Percentiles rank a stretch among this genome's conserved stretches.
Evolutionary conservation across 2,888 invertebrate genomes (phyloP).

Genomic region (Drosophila lacicola): DNA sequence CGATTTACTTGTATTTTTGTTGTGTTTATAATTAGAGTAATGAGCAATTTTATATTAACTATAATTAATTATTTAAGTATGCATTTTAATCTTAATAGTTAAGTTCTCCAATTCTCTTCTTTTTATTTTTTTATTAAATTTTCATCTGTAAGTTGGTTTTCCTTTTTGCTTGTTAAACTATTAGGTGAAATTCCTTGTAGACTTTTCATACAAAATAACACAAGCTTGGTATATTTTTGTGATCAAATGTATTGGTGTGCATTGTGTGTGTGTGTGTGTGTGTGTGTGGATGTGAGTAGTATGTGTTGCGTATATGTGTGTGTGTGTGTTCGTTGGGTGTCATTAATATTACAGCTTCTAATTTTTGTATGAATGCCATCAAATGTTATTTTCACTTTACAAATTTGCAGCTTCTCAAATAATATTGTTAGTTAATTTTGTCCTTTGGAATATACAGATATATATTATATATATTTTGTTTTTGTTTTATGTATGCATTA

Average conservation of each 20-base stretch:
- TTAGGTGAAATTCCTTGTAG: slow-evolving; percentile 69
- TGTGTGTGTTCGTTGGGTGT: slow-evolving; percentile 44
- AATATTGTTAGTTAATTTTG: slow-evolving; percentile 42
- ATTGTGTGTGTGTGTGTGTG: slow-evolving; percentile 20
- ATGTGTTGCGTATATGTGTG: slow-evolving; percentile 30
- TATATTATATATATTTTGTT: slow-evolving; percentile 44
- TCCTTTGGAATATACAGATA: slow-evolving; percentile 30
- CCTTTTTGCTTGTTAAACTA: slow-evolving; percentile 50
- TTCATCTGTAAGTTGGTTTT: slow-evolving; percentile 25
- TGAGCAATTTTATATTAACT: slow-evolving; percentile 76
- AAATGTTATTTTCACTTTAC: slow-evolving; percentile 35
- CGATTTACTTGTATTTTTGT: slow-evolving; percentile 61
- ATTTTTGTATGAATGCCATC: slow-evolving; percentile 24
- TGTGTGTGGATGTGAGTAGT: slow-evolving; percentile 10
- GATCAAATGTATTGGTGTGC: slow-evolving; percentile 7
- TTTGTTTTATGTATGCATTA: slow-evolving; percentile 34
- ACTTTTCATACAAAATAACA: slow-evolving; percentile 68
- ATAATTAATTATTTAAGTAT: slow-evolving; percentile 71
- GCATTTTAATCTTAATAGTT: slow-evolving; percentile 64
- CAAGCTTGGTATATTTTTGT: slow-evolving; percentile 56
- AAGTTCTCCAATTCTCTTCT: slow-evolving; percentile 32
- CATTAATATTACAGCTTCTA: slow-evolving; percentile 41
- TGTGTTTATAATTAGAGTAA: slow-evolving; percentile 72
- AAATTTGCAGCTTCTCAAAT: slow-evolving; percentile 50
- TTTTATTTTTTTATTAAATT: slow-evolving; percentile 9